Evolutionary conservation across 2,797 vertebrate species (phyloP), one percentile per base, ranked within the genome.

Genomic region (Austrolebias charrua): DNA sequence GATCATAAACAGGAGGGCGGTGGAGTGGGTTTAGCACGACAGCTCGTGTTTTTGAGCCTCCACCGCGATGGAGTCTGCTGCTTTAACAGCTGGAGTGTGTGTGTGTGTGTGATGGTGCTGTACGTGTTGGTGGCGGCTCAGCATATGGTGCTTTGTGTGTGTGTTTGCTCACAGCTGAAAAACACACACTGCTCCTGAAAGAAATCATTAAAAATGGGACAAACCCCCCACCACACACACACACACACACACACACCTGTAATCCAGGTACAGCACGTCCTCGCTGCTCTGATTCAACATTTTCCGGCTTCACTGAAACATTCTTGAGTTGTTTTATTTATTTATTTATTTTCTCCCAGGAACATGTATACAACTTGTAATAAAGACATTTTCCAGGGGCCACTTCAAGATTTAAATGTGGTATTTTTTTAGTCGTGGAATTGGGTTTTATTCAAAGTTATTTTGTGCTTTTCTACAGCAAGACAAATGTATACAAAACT

Each of bases 181-280:
- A 48, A 80, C 51, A 29, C 47, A 40, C 19, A 1, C 47, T 8
- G 52, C 67, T 81, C 78, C 82, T 78, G 42, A 9, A 78, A 81
- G 75, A 69, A 78, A 76, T 84, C 71, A 83, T 87, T 81, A 87
- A 67, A 70, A 64, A 50, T 4, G 33, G 66, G 69, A 78, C 74
- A 71, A 63, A 65, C 56, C 59, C 48, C 68, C 56, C 20, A 4
- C 56, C 24, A 24, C 24, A 24, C 24, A 24, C 24, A 24, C 24
- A 24, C 24, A 24, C 24, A 24, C 24, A 24, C 24, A 24, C 24
- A 24, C 51, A 49, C 2, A 65, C 45, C 63, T 78, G 62, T 66
- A 59, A 66, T 77, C 60, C 69, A 82, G 80, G 75, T 80, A 74
- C 83, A 74, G 47, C 20, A 1, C 67, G 77, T 76, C 57, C 80